Evolutionary conservation across 2,797 vertebrate genomes (phyloP).

Genomic region (Scolopax bukidnonensis): DNA sequence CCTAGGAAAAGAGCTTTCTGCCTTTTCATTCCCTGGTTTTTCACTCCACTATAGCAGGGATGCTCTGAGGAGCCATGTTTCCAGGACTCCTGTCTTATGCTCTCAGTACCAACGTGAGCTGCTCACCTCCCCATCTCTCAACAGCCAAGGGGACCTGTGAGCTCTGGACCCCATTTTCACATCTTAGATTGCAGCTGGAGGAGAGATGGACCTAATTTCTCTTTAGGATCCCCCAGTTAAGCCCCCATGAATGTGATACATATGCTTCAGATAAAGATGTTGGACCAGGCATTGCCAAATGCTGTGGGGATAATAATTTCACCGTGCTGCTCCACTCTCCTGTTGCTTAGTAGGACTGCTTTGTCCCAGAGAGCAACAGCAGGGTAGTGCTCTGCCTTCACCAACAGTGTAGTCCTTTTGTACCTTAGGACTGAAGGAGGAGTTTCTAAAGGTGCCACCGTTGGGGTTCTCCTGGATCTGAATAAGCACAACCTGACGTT

Average conservation of each 20-base stretch:
- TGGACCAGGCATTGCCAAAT: background rate
- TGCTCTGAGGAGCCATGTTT: background rate
- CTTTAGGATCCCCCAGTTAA: background rate
- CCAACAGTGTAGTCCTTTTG: background rate
- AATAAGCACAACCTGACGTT: slow-evolving; percentile 92
- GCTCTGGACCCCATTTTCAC: background rate
- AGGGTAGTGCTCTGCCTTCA: background rate
- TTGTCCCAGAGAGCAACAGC: background rate
- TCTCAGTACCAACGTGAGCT: background rate
- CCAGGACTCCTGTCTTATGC: background rate
- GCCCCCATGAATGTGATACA: background rate
- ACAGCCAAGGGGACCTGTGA: background rate
- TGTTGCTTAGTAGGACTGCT: background rate
- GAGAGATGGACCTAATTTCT: background rate
- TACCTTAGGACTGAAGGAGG: slow-evolving; percentile 92
- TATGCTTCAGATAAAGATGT: background rate
- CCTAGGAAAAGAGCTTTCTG: background rate
- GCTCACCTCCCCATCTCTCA: accelerated
- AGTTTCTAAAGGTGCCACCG: slow-evolving; percentile 89
- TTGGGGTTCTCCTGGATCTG: slow-evolving; percentile 95
- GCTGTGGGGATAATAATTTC: background rate
- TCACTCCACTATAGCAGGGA: background rate
- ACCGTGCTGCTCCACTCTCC: background rate
- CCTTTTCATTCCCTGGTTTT: background rate
- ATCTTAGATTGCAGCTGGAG: background rate